These are phyloP conservation scores for Megalonaias nervosa DNA, from an alignment of 1,140 invertebrate genomes.

Conservation along the genomic window DNA sequence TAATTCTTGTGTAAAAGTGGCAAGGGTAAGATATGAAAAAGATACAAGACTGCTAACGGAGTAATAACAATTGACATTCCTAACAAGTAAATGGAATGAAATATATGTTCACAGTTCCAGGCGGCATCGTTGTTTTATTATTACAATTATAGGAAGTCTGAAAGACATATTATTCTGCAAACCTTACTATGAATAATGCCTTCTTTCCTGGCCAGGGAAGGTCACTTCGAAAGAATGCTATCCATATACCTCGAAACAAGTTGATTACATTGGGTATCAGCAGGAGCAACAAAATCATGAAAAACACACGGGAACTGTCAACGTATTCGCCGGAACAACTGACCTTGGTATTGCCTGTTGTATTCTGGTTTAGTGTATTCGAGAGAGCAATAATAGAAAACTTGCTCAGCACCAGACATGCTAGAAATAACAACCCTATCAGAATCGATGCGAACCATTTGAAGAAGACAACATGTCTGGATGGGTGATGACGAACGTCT, in stretches of 20 bases:
- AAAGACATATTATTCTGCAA: not conserved
- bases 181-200: slow-evolving; percentile 17
- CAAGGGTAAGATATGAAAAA: not conserved
- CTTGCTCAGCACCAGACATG: slow-evolving; percentile 15
- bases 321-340: not conserved
- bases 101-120: not conserved
- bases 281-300: slow-evolving; percentile 10
- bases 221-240: slow-evolving; percentile 21
- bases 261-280: slow-evolving; percentile 27
- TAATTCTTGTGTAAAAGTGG: not conserved
- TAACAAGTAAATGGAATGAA: not conserved
- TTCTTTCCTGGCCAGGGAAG: slow-evolving; percentile 26
- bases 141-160: not conserved
- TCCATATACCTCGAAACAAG: slow-evolving; percentile 20
- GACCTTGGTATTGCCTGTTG: not conserved
- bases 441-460: slow-evolving; percentile 23
- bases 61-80: not conserved
- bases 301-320: not conserved
- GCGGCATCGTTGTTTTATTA: not conserved
- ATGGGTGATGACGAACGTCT: slow-evolving; percentile 3
- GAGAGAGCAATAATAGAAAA: slow-evolving; percentile 14
- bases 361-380: not conserved
- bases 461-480: slow-evolving; percentile 14
- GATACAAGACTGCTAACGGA: not conserved
- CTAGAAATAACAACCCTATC: slow-evolving; percentile 4